A percentile compares a stretch with the other conserved stretches of the same genome.
Conservation (phyloP, 1,140 invertebrate genomes). For the Portunus trituberculatus region DNA sequence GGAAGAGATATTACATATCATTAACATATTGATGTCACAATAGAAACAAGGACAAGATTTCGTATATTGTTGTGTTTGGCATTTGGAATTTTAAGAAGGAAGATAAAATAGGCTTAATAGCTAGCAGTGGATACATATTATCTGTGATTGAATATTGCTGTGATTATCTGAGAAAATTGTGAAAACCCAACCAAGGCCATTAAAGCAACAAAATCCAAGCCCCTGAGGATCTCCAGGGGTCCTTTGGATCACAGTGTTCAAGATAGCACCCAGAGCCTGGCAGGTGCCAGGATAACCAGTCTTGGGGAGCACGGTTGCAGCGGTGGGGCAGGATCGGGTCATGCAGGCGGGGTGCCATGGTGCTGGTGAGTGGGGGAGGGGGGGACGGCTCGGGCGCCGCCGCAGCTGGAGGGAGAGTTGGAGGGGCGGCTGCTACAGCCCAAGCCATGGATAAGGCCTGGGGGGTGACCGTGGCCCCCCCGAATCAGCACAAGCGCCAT, state of each 20-base stretch:
- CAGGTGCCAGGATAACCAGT: slow-evolving; percentile 73
- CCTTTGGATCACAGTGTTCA: slow-evolving; percentile 51
- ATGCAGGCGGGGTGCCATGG: slow-evolving; percentile 76
- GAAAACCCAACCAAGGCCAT: background rate
- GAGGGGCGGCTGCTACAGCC: slow-evolving; percentile 70
- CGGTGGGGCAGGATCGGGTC: slow-evolving; percentile 71
- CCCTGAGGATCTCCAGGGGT: slow-evolving; percentile 48
- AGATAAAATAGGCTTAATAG: slow-evolving; percentile 41
- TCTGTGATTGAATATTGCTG: slow-evolving; percentile 54
- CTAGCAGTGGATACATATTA: slow-evolving; percentile 29
- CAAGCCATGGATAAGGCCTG: slow-evolving; percentile 78
- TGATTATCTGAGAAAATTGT: slow-evolving; percentile 29
- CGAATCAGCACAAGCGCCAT: slow-evolving; percentile 78
- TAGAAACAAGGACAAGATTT: slow-evolving; percentile 51
- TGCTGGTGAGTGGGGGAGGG: slow-evolving; percentile 77
- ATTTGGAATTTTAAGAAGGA: slow-evolving; percentile 59
- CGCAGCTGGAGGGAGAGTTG: slow-evolving; percentile 70
- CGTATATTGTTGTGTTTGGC: slow-evolving; percentile 69
- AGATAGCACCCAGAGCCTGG: slow-evolving; percentile 58
- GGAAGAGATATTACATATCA: slow-evolving; percentile 70
- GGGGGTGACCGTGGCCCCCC: slow-evolving; percentile 78
- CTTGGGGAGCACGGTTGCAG: slow-evolving; percentile 68
- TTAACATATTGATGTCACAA: slow-evolving; percentile 30
- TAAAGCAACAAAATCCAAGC: background rate
- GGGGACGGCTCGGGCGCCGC: slow-evolving; percentile 74